These are phyloP conservation scores for Pelochelys cantorii DNA, from an alignment of 2,797 vertebrate species.

Conservation along the genomic window DNA sequence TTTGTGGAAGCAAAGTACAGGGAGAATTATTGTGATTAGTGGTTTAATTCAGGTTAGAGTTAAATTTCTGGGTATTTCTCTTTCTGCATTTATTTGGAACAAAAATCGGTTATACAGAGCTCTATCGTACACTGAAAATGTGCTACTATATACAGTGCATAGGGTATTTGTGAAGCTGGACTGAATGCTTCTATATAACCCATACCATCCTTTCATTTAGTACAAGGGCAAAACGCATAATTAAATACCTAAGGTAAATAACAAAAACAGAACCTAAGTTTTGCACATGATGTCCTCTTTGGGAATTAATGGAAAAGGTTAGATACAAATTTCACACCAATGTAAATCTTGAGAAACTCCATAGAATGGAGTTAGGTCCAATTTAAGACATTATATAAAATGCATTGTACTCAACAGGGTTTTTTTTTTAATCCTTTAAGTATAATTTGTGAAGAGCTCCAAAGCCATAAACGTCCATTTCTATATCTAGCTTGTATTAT, in stretches of 20 bases:
- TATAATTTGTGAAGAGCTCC: not conserved
- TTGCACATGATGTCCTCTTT: not conserved
- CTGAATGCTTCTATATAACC: not conserved
- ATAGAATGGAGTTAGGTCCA: not conserved
- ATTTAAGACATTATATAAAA: not conserved
- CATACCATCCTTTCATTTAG: not conserved
- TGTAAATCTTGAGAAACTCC: not conserved
- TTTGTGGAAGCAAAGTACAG: constrained; percentile 50
- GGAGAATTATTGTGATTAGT: constrained; percentile 49
- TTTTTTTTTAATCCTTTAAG: not conserved
- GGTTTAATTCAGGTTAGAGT: not conserved
- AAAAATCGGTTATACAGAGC: not conserved
- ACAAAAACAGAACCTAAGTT: not conserved
- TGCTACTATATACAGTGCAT: not conserved
- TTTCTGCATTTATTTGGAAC: not conserved
- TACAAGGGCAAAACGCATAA: not conserved
- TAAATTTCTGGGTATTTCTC: not conserved
- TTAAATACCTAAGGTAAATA: not conserved
- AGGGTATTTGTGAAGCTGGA: not conserved
- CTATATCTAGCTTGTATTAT: not conserved
- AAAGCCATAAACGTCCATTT: not conserved
- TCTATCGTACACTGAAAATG: not conserved
- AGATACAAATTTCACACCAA: not conserved
- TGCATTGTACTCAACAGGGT: not conserved
- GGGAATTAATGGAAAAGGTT: not conserved